Conservation (phyloP, 1,140 invertebrate species). For the Monochamus saltuarius region DNA sequence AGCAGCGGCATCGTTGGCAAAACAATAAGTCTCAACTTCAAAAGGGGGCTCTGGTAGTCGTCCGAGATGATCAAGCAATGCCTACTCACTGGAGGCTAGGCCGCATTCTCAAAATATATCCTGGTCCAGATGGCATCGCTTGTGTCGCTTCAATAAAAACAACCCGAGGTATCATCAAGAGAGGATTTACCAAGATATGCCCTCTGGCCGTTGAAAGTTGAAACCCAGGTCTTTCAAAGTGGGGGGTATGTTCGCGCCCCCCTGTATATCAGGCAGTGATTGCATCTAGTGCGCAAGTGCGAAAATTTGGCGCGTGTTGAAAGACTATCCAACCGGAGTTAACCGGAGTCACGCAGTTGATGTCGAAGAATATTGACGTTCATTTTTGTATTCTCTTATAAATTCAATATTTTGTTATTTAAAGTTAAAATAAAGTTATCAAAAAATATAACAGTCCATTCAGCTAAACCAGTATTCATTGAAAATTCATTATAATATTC, state of each 20-base stretch:
- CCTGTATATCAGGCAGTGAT: no score
- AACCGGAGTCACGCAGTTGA: no score
- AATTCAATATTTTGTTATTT: no score
- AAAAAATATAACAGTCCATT: no score
- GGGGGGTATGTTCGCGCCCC: constrained; percentile 25
- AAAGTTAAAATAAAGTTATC: no score
- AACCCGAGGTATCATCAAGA: constrained; percentile 24
- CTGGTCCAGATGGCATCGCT: constrained; percentile 35
- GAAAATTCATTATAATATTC: no score
- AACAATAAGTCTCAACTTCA: not conserved
- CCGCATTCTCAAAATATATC: constrained; percentile 31
- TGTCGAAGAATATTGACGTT: no score
- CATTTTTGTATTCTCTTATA: no score
- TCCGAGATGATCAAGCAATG: constrained; percentile 27
- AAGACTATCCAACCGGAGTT: no score
- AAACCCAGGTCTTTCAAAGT: constrained; percentile 28
- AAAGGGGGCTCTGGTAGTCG: constrained; percentile 17
- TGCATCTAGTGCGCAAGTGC: no score
- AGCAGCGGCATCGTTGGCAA: constrained; percentile 26
- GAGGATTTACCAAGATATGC: constrained; percentile 4
- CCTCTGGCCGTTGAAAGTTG: constrained; percentile 7
- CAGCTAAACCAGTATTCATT: no score
- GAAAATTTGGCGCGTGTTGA: no score
- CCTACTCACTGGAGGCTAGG: constrained; percentile 38
- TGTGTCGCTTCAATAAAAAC: constrained; percentile 39